These are phyloP conservation scores for Gymnoscopelus microlampas DNA, from an alignment of 2,797 vertebrate species.

Conservation along the genomic window DNA sequence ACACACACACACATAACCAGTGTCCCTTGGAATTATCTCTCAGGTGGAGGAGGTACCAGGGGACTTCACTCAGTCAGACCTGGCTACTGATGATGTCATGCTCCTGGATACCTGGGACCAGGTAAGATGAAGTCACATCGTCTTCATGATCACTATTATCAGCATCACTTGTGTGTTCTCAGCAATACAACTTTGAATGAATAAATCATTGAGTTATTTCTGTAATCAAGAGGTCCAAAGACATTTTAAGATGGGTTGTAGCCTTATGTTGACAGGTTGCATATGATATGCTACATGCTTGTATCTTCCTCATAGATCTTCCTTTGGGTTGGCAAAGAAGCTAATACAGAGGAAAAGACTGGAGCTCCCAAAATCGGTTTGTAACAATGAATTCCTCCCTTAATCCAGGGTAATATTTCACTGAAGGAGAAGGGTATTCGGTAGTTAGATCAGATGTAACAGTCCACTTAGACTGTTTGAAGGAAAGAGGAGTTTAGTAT, in stretches of 20 bases:
- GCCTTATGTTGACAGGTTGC: too few species aligned
- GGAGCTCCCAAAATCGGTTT: conserved; percentile 82
- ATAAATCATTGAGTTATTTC: neutral
- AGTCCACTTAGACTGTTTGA: too few species aligned
- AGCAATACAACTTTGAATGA: neutral
- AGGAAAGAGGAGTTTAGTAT: too few species aligned
- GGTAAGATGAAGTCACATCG: conserved; percentile 58
- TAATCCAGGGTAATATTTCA: too few species aligned
- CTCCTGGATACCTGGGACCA: conserved; percentile 83
- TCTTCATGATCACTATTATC: neutral
- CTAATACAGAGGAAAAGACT: conserved; percentile 74
- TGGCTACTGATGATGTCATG: conserved; percentile 87
- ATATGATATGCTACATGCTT: conserved; percentile 1
- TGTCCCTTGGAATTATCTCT: conserved; percentile 7
- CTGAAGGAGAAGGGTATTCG: neutral
- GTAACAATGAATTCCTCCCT: conserved; percentile 34
- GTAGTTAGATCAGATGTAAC: neutral
- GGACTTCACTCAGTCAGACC: conserved; percentile 83
- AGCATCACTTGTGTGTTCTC: neutral
- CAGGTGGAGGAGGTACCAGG: conserved; percentile 86
- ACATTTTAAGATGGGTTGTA: too few species aligned
- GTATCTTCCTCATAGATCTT: conserved; percentile 70
- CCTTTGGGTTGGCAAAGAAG: conserved; percentile 83
- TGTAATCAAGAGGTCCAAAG: neutral
- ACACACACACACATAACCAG: neutral